Evolutionary conservation across 2,113 vertebrate genomes (phyloP).

Genomic region (Trichomycterus rosablanca): DNA sequence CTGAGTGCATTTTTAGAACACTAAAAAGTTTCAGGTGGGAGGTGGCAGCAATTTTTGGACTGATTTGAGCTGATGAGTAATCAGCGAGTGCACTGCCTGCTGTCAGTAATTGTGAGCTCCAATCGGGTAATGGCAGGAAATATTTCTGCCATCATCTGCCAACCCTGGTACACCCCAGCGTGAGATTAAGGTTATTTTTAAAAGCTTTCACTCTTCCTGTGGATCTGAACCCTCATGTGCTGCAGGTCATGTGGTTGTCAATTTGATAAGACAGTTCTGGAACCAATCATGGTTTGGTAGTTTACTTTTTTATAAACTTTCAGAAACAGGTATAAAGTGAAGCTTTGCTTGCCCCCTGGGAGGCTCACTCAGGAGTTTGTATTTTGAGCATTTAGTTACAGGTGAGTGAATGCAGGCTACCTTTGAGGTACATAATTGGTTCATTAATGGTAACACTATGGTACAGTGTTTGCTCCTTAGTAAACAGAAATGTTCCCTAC

Average conservation of each 20-base stretch:
- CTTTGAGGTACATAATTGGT: too few relatives aligned
- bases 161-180: conserved; percentile 21
- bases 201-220: conserved; percentile 16
- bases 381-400: too few relatives aligned
- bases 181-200: conserved; percentile 19
- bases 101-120: conserved; percentile 36
- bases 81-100: conserved; percentile 27
- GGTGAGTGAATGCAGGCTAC: too few relatives aligned
- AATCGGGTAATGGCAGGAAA: conserved; percentile 23
- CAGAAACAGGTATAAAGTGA: too few relatives aligned
- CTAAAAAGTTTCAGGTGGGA: background rate
- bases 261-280: too few relatives aligned
- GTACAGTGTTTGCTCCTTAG: too few relatives aligned
- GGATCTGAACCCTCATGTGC: conserved; percentile 13
- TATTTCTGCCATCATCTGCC: conserved; percentile 21
- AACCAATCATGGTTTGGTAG: too few relatives aligned
- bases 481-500: too few relatives aligned
- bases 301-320: too few relatives aligned
- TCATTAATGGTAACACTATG: too few relatives aligned
- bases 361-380: too few relatives aligned
- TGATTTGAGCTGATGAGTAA: conserved; percentile 2
- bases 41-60: background rate
- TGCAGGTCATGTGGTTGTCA: conserved; percentile 6
- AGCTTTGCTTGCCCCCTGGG: too few relatives aligned
- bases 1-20: background rate